Conservation (phyloP, 2,797 vertebrate genomes). For the Lacerta agilis region DNA sequence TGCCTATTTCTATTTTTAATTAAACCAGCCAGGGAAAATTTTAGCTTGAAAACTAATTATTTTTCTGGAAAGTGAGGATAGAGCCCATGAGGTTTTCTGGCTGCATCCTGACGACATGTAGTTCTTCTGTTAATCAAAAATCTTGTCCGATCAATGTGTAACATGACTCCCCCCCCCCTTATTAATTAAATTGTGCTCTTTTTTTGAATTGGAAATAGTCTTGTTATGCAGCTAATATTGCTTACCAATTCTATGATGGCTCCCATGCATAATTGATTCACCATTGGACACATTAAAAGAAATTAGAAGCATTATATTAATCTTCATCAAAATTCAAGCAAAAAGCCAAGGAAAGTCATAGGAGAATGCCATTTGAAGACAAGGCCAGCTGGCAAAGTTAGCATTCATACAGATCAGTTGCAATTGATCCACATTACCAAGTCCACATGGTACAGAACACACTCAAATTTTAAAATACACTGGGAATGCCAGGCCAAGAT, state of each 20-base stretch:
- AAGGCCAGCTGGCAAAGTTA: slow-evolving; percentile 32
- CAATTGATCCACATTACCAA: slow-evolving; percentile 1
- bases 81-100: slow-evolving; percentile 27
- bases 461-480: not conserved
- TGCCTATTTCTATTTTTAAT: slow-evolving; percentile 23
- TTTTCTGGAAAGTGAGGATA: slow-evolving; percentile 15
- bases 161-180: not conserved
- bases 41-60: slow-evolving; percentile 33
- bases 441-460: not conserved
- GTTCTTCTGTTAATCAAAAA: slow-evolving; percentile 40
- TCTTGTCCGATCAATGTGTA: slow-evolving; percentile 34
- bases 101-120: slow-evolving; percentile 24
- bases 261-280: slow-evolving; percentile 31
- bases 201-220: slow-evolving; percentile 31
- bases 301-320: slow-evolving; percentile 34
- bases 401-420: slow-evolving; percentile 1
- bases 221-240: slow-evolving; percentile 21
- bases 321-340: slow-evolving; percentile 31
- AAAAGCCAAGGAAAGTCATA: slow-evolving; percentile 11
- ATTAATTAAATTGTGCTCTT: slow-evolving; percentile 24
- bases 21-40: slow-evolving; percentile 23
- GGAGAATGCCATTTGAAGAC: not conserved
- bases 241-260: not conserved
- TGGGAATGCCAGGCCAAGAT: not conserved
- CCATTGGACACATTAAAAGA: slow-evolving; percentile 34